Evolutionary conservation across 2,888 invertebrate genomes (phyloP), one percentile per base, ranked within the genome.

Genomic region (Listrodromus nycthemerus): DNA sequence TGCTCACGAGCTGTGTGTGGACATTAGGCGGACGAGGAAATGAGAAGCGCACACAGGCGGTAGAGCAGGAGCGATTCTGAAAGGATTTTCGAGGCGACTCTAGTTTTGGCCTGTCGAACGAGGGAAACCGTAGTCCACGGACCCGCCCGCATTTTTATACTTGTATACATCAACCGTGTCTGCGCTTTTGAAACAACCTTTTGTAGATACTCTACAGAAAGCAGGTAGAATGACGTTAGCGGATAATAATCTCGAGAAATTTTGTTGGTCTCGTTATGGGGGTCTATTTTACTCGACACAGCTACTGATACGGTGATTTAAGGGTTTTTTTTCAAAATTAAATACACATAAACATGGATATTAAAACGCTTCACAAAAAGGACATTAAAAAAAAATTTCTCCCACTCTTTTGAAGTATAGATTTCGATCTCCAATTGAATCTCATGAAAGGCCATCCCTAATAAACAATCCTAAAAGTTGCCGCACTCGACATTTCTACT

Each of bases 21-120:
- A 66, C 41, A 45, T 67, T 67, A 76, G 45, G 58, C 45, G 45
- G 41, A 67, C 66, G 76, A 67, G 76, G 76, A 76, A 76, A 67
- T 76, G 76, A 58, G 58, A 76, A 76, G 41, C 27, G 67, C 76
- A 76, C 45, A 67, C 76, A 45, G 55, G 37, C 21, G 55, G 19
- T 10, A 41, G 37, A 33, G 65, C 37, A 24, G 50, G 2, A 30
- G 8, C 27, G 66, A 19, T 27, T 45, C 27, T 41, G 67, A 76
- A 67, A 33, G 76, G 76, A 76, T 55, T 55, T 67, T 67, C 76
- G 67, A 76, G 24, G 58, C 52, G 52, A 74, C 63, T 33, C 33
- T 33, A 33, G 21, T 41, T 50, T 75, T 24, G 74, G 65, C 65
- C 65, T 75, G 65, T 65, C 65, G 52, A 65, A 75, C 65, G 50